These are phyloP conservation scores for Ephydatia muelleri DNA, from an alignment of 37 sponge, comb jelly and placozoan species.

Conservation along the genomic window DNA sequence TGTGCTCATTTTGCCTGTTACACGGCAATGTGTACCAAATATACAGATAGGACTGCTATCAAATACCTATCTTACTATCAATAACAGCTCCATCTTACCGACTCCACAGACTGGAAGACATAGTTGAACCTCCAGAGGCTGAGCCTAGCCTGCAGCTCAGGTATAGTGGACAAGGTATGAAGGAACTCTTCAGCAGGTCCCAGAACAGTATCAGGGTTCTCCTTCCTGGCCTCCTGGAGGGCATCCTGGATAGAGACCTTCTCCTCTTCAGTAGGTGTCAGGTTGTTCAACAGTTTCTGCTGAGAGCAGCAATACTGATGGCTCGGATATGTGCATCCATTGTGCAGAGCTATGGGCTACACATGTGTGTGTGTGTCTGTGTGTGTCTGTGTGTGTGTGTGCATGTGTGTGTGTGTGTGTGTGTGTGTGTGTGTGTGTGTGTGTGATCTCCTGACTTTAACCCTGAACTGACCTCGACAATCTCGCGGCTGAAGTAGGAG, in stretches of 20 bases:
- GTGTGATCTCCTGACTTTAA: neutral
- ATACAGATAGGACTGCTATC: too few species aligned
- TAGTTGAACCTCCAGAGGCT: conserved; percentile 89
- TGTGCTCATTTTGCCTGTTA: too few species aligned
- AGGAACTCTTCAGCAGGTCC: conserved; percentile 90
- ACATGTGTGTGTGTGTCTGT: neutral
- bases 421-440: neutral
- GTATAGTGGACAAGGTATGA: conserved; percentile 83
- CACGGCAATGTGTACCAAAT: too few species aligned
- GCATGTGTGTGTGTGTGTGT: neutral
- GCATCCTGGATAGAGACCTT: conserved; percentile 67
- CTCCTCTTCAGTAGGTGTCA: conserved; percentile 88
- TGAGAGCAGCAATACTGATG: neutral
- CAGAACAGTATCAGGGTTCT: conserved; percentile 80
- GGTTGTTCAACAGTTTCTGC: conserved; percentile 67
- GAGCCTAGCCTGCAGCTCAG: conserved; percentile 81
- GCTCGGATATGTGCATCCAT: neutral
- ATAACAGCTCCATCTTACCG: conserved; percentile 29
- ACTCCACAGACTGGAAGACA: conserved; percentile 78
- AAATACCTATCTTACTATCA: too few species aligned
- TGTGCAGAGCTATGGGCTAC: too few species aligned
- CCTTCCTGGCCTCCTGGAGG: conserved; percentile 58
- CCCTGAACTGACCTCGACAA: conserved; percentile 60
- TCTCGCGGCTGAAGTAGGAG: conserved; percentile 81
- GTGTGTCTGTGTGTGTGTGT: too few species aligned